Conservation (phyloP, 2,113 vertebrate species). For the Calypte anna region DNA sequence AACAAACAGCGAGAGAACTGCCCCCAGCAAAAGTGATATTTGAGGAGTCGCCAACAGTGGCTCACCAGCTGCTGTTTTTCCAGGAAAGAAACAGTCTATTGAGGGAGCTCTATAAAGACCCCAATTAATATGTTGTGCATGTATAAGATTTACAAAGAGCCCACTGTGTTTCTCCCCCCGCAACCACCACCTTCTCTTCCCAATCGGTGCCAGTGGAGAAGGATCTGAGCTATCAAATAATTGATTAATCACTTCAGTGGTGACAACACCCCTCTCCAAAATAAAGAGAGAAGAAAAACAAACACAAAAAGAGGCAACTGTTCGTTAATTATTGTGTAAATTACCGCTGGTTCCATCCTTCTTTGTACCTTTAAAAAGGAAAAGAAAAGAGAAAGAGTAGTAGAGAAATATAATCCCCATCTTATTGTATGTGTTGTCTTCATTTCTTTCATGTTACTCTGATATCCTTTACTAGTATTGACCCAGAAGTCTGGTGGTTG, state of each 20-base stretch:
- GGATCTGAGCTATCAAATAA: slow-evolving; percentile 78
- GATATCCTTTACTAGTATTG: slow-evolving; percentile 64
- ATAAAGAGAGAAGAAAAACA: slow-evolving; percentile 73
- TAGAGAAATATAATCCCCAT: slow-evolving; percentile 68
- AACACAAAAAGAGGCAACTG: slow-evolving; percentile 74
- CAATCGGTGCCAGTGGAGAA: slow-evolving; percentile 64
- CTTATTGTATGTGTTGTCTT: slow-evolving; percentile 68
- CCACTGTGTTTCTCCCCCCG: slow-evolving; percentile 75
- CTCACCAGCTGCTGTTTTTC: slow-evolving; percentile 79
- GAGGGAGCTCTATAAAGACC: slow-evolving; percentile 77
- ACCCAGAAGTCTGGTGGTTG: slow-evolving; percentile 66
- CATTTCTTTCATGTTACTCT: slow-evolving; percentile 68
- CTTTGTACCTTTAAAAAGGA: slow-evolving; percentile 59
- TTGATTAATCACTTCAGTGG: slow-evolving; percentile 78
- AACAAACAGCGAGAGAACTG: slow-evolving; percentile 57
- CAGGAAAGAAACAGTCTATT: slow-evolving; percentile 77
- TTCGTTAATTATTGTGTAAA: slow-evolving; percentile 78
- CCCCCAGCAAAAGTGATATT: slow-evolving; percentile 71
- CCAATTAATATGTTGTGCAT: slow-evolving; percentile 80
- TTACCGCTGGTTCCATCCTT: slow-evolving; percentile 80
- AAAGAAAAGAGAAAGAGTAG: slow-evolving; percentile 40
- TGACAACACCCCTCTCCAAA: slow-evolving; percentile 69
- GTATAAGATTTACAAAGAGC: slow-evolving; percentile 80
- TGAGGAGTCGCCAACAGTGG: slow-evolving; percentile 74
- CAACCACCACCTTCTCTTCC: slow-evolving; percentile 66